phyloP scores from a whole-genome alignment of 2,888 invertebrate genomes.

The Leucoma salicis region DNA sequence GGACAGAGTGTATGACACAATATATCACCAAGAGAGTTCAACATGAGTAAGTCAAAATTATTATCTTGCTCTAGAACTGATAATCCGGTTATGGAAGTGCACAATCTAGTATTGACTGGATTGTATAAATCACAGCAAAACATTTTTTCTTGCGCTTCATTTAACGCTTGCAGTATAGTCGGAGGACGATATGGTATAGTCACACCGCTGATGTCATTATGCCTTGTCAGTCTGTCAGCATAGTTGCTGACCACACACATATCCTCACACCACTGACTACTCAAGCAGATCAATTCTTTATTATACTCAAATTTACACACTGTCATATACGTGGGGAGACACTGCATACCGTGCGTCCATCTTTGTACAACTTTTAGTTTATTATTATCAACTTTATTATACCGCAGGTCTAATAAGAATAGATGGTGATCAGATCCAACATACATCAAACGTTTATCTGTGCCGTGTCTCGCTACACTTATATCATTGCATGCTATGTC shows the following conservation, averaged over 20 bases:
- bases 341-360: constrained; percentile 82
- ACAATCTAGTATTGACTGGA: constrained; percentile 54
- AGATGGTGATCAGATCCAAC: constrained; percentile 64
- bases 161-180: constrained; percentile 51
- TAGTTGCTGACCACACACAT: constrained; percentile 62
- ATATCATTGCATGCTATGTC: constrained; percentile 56
- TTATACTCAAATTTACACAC: constrained; percentile 55
- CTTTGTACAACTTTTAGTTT: constrained; percentile 63
- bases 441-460: constrained; percentile 51
- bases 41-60: constrained; percentile 54
- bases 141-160: constrained; percentile 50
- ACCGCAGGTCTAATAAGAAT: constrained; percentile 62
- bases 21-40: constrained; percentile 71
- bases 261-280: constrained; percentile 73
- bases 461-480: constrained; percentile 52
- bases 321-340: constrained; percentile 68
- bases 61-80: constrained; percentile 50
- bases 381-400: constrained; percentile 34
- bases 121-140: constrained; percentile 57
- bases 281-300: constrained; percentile 59
- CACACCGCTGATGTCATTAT: constrained; percentile 42
- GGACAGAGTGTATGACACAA: constrained; percentile 58
- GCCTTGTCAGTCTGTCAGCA: constrained; percentile 42
- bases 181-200: constrained; percentile 65
- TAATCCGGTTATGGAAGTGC: constrained; percentile 55